Evolutionary conservation across 2,797 vertebrate species (phyloP).

Genomic region (Eulemur coronatus): DNA sequence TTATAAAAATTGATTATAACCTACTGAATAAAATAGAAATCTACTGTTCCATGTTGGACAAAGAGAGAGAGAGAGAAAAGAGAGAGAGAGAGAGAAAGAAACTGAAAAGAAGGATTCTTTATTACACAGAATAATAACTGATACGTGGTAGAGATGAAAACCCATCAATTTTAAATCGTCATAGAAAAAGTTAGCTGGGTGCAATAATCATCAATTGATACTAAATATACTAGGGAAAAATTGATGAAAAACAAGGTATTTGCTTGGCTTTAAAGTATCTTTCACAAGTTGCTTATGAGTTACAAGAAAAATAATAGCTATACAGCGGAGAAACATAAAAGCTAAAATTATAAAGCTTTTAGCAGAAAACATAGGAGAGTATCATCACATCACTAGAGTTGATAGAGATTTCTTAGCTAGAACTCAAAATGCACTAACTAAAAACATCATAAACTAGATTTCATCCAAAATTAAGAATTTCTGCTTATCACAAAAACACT

Average conservation of each 20-base stretch:
- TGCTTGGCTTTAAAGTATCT: not conserved
- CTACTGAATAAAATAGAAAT: not conserved
- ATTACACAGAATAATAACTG: not conserved
- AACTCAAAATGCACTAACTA: not conserved
- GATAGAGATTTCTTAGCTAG: not conserved
- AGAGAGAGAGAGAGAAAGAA: not conserved
- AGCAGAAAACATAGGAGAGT: not conserved
- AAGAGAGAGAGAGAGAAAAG: too few relatives aligned
- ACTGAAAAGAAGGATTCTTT: not conserved
- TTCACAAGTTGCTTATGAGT: not conserved
- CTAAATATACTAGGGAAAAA: not conserved
- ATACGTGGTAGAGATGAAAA: not conserved
- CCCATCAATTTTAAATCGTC: not conserved
- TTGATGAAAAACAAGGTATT: not conserved
- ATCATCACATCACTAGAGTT: not conserved
- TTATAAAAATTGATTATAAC: not conserved
- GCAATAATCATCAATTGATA: not conserved
- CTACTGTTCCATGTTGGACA: not conserved
- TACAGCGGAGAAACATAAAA: not conserved
- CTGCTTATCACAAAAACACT: not conserved
- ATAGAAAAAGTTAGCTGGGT: not conserved
- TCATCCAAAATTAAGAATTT: not conserved
- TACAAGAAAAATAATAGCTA: not conserved
- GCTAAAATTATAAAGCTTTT: not conserved
- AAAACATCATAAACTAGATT: not conserved